These are phyloP conservation scores for Sarcophaga carnaria DNA, from an alignment of 2,888 invertebrate species.

Conservation along the genomic window DNA sequence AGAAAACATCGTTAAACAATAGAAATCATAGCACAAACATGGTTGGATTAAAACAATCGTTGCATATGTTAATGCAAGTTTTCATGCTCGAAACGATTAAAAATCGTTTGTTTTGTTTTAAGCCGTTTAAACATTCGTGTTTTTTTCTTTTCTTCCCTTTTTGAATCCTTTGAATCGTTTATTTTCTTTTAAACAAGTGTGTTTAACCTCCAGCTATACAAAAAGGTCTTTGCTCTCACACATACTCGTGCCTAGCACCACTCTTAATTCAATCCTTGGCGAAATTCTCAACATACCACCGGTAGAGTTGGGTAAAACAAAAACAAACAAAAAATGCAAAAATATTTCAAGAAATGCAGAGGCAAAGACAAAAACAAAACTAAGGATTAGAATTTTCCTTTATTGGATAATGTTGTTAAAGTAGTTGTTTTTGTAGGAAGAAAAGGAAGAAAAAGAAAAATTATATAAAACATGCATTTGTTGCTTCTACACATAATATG, in stretches of 20 bases:
- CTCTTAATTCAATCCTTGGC: background rate
- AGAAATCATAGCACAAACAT: background rate
- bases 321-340: no score
- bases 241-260: background rate
- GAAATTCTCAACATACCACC: no score
- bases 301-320: no score
- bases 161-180: constrained; percentile 18
- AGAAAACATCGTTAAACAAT: background rate
- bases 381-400: constrained; percentile 14
- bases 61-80: background rate
- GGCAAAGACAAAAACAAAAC: background rate
- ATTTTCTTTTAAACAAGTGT: background rate
- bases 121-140: constrained; percentile 41
- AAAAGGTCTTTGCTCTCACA: constrained; percentile 59
- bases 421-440: background rate
- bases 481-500: constrained; percentile 34
- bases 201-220: constrained; percentile 55
- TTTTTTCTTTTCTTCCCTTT: constrained; percentile 34
- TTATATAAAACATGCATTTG: constrained; percentile 49
- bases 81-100: constrained; percentile 36
- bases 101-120: constrained; percentile 23
- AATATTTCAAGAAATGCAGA: background rate
- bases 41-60: no score
- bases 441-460: constrained; percentile 16
- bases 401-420: constrained; percentile 32